Base-by-base conservation (phyloP, 2,113 vertebrate genomes). In the Dicentrarchus labrax region DNA sequence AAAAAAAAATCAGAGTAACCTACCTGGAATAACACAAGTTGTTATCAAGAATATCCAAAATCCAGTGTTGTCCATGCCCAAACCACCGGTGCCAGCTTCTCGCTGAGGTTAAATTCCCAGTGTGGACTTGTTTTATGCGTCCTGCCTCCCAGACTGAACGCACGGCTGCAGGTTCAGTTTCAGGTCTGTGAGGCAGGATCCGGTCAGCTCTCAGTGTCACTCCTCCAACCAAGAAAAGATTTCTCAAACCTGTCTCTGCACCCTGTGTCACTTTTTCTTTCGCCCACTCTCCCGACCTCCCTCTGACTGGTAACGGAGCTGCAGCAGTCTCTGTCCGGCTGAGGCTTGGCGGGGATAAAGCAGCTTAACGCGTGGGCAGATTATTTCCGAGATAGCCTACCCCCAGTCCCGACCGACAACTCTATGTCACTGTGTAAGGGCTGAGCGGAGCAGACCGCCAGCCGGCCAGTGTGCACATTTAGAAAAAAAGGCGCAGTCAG, bases 321-420 rank as follows among this genome's bases (percentile, higher is more conserved):
- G 62, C 72, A 78, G 88, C 86, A 73, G 73, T 76, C 74, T 72
- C 47, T 82, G 87, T 81, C 69, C 78, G 83, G 65, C 64, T 78
- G 75, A 77, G 78, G 90, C 88, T 93, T 67, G 87, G 66, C 67
- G 78, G 78, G 87, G 91, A 93, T 94, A 93, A 94, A 94, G 93
- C 87, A 84, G 93, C 78, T 94, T 94, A 94, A 85, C 78, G 89
- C 89, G 92, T 92, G 89, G 93, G 82, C 90, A 94, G 94, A 94
- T 94, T 94, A 94, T 90, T 92, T 91, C 93, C 76, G 86, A 91
- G 92, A 93, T 87, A 91, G 91, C 77, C 92, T 88, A 17, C 80
- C 80, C 86, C 85, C 68, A 65, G 76, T 78, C 80, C 86, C 54
- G 85, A 80, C 82, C 54, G 45, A 86, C 86, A 75, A 9, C 86